Evolutionary conservation across 2,797 vertebrate genomes (phyloP), one percentile per base, ranked within the genome.

Genomic region (Anisognathus igniventris): DNA sequence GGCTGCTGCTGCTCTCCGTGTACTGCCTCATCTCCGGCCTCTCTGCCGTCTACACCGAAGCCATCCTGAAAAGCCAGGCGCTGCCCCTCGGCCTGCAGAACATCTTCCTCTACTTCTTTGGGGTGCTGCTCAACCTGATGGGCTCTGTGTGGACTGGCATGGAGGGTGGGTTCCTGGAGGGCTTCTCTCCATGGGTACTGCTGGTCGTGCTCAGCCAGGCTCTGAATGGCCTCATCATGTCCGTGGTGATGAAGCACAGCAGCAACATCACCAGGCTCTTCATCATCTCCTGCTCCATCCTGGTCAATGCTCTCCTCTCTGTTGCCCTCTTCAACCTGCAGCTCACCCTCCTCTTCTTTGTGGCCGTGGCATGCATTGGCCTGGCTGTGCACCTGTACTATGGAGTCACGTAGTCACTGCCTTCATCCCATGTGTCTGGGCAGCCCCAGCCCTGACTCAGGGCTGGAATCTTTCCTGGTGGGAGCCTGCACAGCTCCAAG

Each of bases 181-280:
- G 99, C 22, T 99, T 98, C 92, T 99, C 99, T 0, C 84, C 88
- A 12, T 97, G 98, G 86, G 98, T 99, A 42, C 98, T 98, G 70
- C 80, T 97, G 21, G 98, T 99, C 2, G 97, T 99, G 35, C 93
- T 97, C 27, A 98, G 98, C 66, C 99, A 99, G 97, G 99, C 98
- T 2, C 95, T 98, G 28, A 99, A 99, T 0, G 99, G 99, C 19
- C 98, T 99, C 66, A 98, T 99, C 56, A 99, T 99, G 99, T 99
- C 99, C 0, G 97, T 99, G 65, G 98, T 99, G 90, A 98, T 99
- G 96, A 99, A 99, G 95, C 98, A 99, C 9, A 98, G 99, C 97
- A 99, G 98, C 51, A 99, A 98, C 90, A 99, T 99, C 97, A 99
- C 98, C 15, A 98, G 99, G 56, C 98, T 99, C 48, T 99, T 99